Evolutionary conservation across 2,888 invertebrate species (phyloP).

Genomic region (Cephus spinipes): DNA sequence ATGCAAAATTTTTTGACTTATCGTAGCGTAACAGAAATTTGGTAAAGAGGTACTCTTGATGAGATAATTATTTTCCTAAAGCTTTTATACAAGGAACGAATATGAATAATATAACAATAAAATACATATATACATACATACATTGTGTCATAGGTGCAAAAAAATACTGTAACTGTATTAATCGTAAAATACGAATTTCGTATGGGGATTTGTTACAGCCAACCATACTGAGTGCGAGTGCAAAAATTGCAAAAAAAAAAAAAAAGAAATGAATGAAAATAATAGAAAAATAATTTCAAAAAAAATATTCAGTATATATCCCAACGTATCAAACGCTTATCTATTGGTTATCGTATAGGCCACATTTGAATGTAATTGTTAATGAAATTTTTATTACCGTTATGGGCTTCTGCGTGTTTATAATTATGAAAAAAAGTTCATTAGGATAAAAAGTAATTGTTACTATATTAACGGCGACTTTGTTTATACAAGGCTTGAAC

Average conservation of each 20-base stretch:
- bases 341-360: not conserved
- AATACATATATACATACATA: not conserved
- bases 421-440: not conserved
- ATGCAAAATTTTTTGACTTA: not conserved
- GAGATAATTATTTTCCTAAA: conserved; percentile 61
- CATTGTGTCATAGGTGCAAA: not conserved
- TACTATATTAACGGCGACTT: not conserved
- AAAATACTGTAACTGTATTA: not conserved
- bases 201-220: not conserved
- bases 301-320: conserved; percentile 4
- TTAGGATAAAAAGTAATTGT: not conserved
- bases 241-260: not conserved
- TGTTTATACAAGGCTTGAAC: not conserved
- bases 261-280: not conserved
- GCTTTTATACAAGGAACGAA: conserved; percentile 51
- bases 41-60: conserved; percentile 23
- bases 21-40: not conserved
- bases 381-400: not conserved
- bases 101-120: not conserved
- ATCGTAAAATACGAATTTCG: not conserved
- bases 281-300: no score
- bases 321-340: not conserved
- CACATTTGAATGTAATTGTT: not conserved
- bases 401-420: not conserved
- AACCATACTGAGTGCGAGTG: not conserved